phyloP scores from a whole-genome alignment of 1,140 invertebrate species.

The Danaus melanippus region DNA sequence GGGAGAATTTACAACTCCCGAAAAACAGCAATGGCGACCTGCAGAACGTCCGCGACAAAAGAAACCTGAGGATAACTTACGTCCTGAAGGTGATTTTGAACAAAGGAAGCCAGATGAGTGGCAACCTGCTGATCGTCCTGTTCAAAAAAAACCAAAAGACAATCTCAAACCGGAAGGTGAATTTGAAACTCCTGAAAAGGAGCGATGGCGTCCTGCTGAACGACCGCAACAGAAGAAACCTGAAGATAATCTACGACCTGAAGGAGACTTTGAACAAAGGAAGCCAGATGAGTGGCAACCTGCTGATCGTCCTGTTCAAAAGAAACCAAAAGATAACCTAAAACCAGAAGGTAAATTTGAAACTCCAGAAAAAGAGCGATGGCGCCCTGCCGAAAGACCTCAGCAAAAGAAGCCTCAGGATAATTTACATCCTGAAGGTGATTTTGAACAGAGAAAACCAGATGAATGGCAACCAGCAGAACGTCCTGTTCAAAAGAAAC shows the following conservation, averaged over 20 bases:
- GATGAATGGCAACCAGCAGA: slow-evolving; percentile 58
- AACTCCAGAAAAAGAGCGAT: slow-evolving; percentile 47
- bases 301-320: slow-evolving; percentile 73
- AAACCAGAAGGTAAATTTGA: slow-evolving; percentile 75
- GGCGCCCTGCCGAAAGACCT: slow-evolving; percentile 49
- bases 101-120: slow-evolving; percentile 40
- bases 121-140: slow-evolving; percentile 51
- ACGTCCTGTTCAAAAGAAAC: slow-evolving; percentile 48
- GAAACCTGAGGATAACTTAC: slow-evolving; percentile 74
- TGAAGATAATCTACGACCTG: slow-evolving; percentile 72
- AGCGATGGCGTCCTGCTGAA: slow-evolving; percentile 69
- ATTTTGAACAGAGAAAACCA: slow-evolving; percentile 56
- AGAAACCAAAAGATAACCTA: slow-evolving; percentile 75
- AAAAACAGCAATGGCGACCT: slow-evolving; percentile 65
- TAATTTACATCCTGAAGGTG: slow-evolving; percentile 77
- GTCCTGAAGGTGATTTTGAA: slow-evolving; percentile 73
- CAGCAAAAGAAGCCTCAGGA: slow-evolving; percentile 57
- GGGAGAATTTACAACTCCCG: slow-evolving; percentile 73
- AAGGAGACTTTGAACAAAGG: slow-evolving; percentile 73
- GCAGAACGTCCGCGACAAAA: slow-evolving; percentile 73
- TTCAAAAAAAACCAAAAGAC: slow-evolving; percentile 62
- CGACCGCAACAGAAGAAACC: slow-evolving; percentile 62
- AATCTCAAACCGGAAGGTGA: slow-evolving; percentile 73
- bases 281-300: slow-evolving; percentile 49
- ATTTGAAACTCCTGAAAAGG: slow-evolving; percentile 69